These are phyloP conservation scores for Campoplex nolae DNA, from an alignment of 2,888 invertebrate genomes.

Conservation along the genomic window DNA sequence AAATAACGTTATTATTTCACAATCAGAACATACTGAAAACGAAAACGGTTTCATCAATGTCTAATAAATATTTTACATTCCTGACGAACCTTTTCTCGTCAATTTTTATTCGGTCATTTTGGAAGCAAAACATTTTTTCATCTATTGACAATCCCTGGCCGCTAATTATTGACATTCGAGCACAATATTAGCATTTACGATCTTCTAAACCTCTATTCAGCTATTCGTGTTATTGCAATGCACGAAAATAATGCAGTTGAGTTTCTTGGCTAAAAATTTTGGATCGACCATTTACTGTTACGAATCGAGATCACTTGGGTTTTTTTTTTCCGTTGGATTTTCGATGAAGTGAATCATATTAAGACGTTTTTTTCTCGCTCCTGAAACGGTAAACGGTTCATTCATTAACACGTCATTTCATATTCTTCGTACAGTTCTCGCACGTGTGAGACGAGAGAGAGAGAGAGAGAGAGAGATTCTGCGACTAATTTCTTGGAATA, in stretches of 20 bases:
- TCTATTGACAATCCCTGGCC: background rate
- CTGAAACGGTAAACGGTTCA: slow-evolving; percentile 21
- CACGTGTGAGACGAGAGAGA: slow-evolving; percentile 17
- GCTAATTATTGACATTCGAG: background rate
- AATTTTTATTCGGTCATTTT: background rate
- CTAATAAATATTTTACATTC: too few species aligned
- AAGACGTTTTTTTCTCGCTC: background rate
- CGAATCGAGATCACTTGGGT: slow-evolving; percentile 10
- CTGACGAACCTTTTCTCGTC: too few species aligned
- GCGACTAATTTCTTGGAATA: slow-evolving; percentile 28
- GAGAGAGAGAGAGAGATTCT: slow-evolving; percentile 27
- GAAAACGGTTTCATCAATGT: too few species aligned
- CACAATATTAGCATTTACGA: background rate
- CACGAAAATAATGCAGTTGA: background rate
- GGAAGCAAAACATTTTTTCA: background rate
- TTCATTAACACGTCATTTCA: slow-evolving; percentile 51
- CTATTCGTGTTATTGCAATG: background rate
- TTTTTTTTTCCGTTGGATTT: slow-evolving; percentile 12
- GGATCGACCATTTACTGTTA: background rate
- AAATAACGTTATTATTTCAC: too few species aligned
- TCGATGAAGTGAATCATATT: slow-evolving; percentile 35
- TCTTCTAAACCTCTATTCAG: background rate
- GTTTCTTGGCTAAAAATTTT: background rate
- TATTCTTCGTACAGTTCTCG: slow-evolving; percentile 25
- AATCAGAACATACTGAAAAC: too few species aligned